phyloP scores from a whole-genome alignment of 2,888 invertebrate species.

The Eurois occulta region DNA sequence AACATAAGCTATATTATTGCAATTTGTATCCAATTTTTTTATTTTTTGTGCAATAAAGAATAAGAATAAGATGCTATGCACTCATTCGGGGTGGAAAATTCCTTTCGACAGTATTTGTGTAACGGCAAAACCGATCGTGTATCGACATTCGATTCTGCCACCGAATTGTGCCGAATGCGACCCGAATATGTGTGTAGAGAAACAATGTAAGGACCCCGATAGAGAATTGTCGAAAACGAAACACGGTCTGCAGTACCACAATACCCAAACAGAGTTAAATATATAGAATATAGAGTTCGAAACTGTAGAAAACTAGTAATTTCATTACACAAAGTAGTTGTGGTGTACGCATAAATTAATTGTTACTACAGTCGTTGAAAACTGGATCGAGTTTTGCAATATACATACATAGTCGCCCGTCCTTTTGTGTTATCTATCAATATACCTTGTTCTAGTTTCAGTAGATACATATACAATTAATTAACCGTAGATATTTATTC shows the following conservation, averaged over 20 bases:
- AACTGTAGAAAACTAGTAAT: neutral
- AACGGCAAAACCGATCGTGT: neutral
- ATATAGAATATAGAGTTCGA: neutral
- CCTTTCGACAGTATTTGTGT: neutral
- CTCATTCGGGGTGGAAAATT: neutral
- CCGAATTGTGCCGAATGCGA: neutral
- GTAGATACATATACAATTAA: constrained; percentile 10
- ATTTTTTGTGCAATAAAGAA: no score
- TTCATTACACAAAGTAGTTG: neutral
- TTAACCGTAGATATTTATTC: constrained; percentile 10
- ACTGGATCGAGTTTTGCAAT: constrained; percentile 35
- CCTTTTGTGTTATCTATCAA: constrained; percentile 43
- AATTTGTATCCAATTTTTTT: no score
- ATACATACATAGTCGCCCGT: constrained; percentile 10
- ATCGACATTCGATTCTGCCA: neutral
- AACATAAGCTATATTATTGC: no score
- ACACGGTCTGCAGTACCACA: neutral
- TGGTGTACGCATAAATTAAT: constrained; percentile 3
- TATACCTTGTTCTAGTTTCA: constrained; percentile 40
- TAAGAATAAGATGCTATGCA: no score
- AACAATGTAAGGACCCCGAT: neutral
- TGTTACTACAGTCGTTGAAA: neutral
- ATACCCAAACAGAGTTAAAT: no score
- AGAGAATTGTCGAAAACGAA: neutral
- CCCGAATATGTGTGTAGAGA: neutral